Evolutionary conservation across 2,113 vertebrate genomes (phyloP), one percentile per base, ranked within the genome.

Genomic region (Tonatia bakeri): DNA sequence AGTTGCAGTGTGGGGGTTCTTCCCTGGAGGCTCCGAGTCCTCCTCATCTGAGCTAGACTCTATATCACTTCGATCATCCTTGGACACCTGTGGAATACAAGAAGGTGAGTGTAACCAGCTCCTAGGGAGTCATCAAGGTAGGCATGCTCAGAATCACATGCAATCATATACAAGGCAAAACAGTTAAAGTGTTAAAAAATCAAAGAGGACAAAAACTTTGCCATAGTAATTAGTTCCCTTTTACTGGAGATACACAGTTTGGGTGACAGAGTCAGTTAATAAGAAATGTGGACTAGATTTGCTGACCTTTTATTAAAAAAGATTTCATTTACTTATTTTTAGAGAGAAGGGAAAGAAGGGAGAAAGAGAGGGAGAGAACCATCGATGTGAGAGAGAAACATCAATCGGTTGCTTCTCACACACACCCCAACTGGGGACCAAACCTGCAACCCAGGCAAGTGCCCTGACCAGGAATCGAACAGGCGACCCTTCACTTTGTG

Each of bases 11-110:
- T 99, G 99, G 1, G 96, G 96, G 96, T 97, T 99, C 98, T 99
- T 99, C 94, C 98, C 98, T 76, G 98, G 97, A 67, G 98, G 98
- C 65, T 98, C 97, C 40, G 98, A 98, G 94, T 99, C 99, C 14
- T 99, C 99, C 96, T 99, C 99, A 54, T 99, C 99, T 79, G 99
- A 99, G 98, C 99, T 99, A 88, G 99, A 99, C 98, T 99, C 99
- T 28, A 99, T 98, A 94, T 99, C 99, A 85, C 99, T 99, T 96
- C 99, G 98, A 96, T 99, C 98, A 95, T 99, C 99, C 98, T 99
- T 99, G 95, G 99, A 98, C 96, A 99, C 99, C 99, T 99, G 98
- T 0, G 92, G 47, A 93, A 97, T 16, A 90, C 77, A 64, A 94
- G 95, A 97, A 94, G 36, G 89, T 38, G 59, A 90, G 36, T 67